These are phyloP conservation scores for Jacana jacana DNA, from an alignment of 2,113 vertebrate species.

Conservation along the genomic window DNA sequence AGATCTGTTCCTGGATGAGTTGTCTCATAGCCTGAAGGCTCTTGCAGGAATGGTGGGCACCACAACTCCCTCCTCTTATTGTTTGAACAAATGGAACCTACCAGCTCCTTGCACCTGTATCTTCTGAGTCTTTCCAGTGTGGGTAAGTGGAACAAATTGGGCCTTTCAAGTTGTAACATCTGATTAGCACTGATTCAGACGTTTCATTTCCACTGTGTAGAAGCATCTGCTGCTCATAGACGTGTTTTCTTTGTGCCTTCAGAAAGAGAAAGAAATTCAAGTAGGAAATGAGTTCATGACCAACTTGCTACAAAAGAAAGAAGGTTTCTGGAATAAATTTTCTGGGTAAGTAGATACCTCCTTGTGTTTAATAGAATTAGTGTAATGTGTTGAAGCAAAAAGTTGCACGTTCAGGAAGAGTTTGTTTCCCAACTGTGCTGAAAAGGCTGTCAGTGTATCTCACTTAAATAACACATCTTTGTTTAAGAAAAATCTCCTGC, in stretches of 20 bases:
- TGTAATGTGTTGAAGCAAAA: not conserved
- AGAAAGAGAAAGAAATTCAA: not conserved
- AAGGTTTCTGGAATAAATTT: not conserved
- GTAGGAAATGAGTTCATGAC: not conserved
- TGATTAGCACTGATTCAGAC: not conserved
- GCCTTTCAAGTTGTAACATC: not conserved
- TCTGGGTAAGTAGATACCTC: not conserved
- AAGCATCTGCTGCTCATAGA: not conserved
- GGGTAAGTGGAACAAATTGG: not conserved
- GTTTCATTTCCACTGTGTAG: not conserved
- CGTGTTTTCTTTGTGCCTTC: not conserved
- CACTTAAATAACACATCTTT: not conserved
- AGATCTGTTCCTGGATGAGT: not conserved
- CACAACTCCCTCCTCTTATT: not conserved
- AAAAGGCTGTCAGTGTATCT: not conserved
- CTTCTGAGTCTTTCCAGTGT: not conserved
- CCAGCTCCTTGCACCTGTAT: not conserved
- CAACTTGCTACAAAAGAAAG: not conserved
- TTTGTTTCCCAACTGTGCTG: not conserved
- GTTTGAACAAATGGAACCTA: not conserved
- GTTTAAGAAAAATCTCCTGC: not conserved
- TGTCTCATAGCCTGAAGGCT: not conserved
- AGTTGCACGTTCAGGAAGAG: not conserved
- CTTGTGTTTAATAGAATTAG: not conserved
- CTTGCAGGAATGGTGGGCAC: not conserved